A percentile compares a stretch with the other conserved stretches of the same genome.
Evolutionary conservation across 2,888 invertebrate genomes (phyloP).

Genomic region (Physocephala rufipes): DNA sequence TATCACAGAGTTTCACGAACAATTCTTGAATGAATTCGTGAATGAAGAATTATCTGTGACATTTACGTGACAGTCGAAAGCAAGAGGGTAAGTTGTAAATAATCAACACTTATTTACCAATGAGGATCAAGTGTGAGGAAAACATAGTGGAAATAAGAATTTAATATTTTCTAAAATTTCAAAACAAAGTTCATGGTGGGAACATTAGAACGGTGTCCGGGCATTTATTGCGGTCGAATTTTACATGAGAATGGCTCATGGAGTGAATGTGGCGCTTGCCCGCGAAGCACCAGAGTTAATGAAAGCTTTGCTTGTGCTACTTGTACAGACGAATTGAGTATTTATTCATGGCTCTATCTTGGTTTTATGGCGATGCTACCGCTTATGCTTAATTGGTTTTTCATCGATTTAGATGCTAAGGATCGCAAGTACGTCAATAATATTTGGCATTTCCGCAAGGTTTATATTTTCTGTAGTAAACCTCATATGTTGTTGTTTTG

Average conservation of each 20-base stretch:
- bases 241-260: conserved; percentile 74
- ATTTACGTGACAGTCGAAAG: no score
- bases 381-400: conserved; percentile 89
- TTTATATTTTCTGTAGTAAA: no score
- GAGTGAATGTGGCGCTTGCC: conserved; percentile 87
- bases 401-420: conserved; percentile 85
- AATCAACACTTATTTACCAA: no score
- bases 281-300: conserved; percentile 79
- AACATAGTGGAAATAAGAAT: conserved; percentile 8
- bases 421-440: conserved; percentile 74
- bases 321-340: conserved; percentile 78
- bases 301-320: conserved; percentile 77
- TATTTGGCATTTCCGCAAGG: no score
- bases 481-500: no score
- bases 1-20: no score
- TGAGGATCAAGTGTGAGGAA: no score
- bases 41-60: no score
- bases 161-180: background rate
- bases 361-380: conserved; percentile 93
- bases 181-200: conserved; percentile 11
- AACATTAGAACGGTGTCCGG: conserved; percentile 53
- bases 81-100: no score
- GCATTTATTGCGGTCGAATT: conserved; percentile 69
- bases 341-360: conserved; percentile 94
- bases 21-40: no score